Evolutionary conservation across 2,888 invertebrate genomes (phyloP).

Genomic region (Rhogogaster chlorosoma): DNA sequence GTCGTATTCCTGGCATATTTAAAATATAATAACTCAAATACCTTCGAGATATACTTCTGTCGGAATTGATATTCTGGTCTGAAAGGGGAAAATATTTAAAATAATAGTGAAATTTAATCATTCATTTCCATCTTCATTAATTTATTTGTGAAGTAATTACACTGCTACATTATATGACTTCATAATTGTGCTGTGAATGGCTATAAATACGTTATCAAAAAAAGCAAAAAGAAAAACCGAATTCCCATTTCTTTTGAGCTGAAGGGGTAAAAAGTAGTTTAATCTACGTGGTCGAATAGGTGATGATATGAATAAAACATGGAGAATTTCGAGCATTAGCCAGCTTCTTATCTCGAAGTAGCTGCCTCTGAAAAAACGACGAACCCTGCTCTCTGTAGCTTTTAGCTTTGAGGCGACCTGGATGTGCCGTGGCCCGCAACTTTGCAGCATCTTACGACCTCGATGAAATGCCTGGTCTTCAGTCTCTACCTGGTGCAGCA

Average conservation of each 20-base stretch:
- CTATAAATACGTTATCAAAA: neutral
- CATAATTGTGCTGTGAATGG: neutral
- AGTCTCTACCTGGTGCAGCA: neutral
- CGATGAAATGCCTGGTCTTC: conserved; percentile 4
- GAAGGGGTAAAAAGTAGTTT: neutral
- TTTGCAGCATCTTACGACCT: conserved; percentile 20
- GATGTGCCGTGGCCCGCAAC: conserved; percentile 30
- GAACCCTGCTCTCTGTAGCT: neutral
- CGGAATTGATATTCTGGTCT: neutral
- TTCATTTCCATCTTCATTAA: neutral
- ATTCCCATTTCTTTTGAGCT: neutral
- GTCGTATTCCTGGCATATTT: neutral
- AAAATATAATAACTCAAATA: neutral
- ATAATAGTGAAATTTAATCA: neutral
- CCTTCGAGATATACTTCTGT: neutral
- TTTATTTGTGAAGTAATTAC: neutral
- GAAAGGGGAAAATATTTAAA: neutral
- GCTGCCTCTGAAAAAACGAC: neutral
- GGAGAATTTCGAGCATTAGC: conserved; percentile 25
- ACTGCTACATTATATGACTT: neutral
- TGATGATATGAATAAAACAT: conserved; percentile 20
- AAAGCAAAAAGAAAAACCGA: no score
- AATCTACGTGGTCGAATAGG: neutral
- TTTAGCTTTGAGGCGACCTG: conserved; percentile 33
- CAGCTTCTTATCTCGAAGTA: conserved; percentile 26